Conservation (phyloP, 2,888 invertebrate species). For the Nomada ferruginata region DNA sequence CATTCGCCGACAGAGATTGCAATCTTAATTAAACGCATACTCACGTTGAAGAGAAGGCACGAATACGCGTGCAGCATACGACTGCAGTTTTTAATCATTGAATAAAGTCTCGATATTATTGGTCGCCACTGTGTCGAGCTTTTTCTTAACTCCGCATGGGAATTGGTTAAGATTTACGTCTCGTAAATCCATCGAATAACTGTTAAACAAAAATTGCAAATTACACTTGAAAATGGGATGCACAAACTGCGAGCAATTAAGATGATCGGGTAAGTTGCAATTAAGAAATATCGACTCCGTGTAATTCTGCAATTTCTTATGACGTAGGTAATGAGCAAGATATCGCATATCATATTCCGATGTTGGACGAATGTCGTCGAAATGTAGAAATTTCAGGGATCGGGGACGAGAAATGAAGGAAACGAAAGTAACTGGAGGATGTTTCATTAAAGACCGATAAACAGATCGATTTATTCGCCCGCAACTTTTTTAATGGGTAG, state of each 20-base stretch:
- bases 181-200: constrained; percentile 23
- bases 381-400: background rate
- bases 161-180: constrained; percentile 20
- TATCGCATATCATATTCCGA: background rate
- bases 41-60: background rate
- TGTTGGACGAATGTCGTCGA: background rate
- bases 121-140: background rate
- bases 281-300: background rate
- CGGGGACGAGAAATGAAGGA: background rate
- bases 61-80: background rate
- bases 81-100: constrained; percentile 16
- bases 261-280: constrained; percentile 17
- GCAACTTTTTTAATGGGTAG: background rate
- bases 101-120: constrained; percentile 36
- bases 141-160: background rate
- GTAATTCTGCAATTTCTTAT: background rate
- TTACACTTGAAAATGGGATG: background rate
- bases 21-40: constrained; percentile 19
- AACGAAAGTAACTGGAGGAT: background rate
- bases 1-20: background rate
- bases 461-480: background rate
- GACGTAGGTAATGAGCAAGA: constrained; percentile 3
- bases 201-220: constrained; percentile 8
- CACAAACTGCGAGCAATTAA: background rate
- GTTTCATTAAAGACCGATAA: background rate